Evolutionary conservation across 2,888 invertebrate species (phyloP).

Genomic region (Drosophila kuntzei): DNA sequence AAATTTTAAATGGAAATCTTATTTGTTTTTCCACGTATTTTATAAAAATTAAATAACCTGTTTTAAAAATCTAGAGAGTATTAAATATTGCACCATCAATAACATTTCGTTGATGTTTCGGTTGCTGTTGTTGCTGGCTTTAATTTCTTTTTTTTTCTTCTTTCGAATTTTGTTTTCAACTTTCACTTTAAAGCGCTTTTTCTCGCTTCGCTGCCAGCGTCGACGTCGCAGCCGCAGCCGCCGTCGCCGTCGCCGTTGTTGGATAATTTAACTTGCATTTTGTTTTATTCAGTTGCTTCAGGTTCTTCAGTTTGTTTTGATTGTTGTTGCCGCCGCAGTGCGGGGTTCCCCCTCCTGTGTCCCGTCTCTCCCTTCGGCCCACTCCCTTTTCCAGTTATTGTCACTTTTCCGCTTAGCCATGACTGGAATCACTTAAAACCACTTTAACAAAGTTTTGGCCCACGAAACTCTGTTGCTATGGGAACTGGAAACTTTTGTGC

Average conservation of each 20-base stretch:
- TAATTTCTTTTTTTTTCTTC: slow-evolving; percentile 34
- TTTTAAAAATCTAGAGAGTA: too few relatives aligned
- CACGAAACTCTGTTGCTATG: not conserved
- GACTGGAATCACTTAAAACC: slow-evolving; percentile 4
- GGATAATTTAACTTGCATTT: slow-evolving; percentile 43
- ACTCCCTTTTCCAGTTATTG: not conserved
- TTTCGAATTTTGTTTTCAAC: slow-evolving; percentile 55
- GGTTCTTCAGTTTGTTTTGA: slow-evolving; percentile 46
- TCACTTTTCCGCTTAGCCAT: slow-evolving; percentile 20
- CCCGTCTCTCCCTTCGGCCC: not conserved
- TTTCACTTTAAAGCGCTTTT: slow-evolving; percentile 57
- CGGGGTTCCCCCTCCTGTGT: not conserved
- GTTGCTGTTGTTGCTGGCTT: slow-evolving; percentile 25
- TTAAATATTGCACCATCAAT: not conserved
- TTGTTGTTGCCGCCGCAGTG: slow-evolving; percentile 9
- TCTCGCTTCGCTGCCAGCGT: slow-evolving; percentile 50
- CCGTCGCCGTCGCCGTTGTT: slow-evolving; percentile 23
- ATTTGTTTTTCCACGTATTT: too few relatives aligned
- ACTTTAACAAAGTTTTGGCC: slow-evolving; percentile 14
- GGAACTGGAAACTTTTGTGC: not conserved
- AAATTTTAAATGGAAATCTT: too few relatives aligned
- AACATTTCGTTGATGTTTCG: slow-evolving; percentile 7
- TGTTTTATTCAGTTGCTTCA: slow-evolving; percentile 36
- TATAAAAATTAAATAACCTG: too few relatives aligned
- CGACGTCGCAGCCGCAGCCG: slow-evolving; percentile 29